Conservation (phyloP, 2,113 vertebrate species). For the Callithrix jacchus region DNA sequence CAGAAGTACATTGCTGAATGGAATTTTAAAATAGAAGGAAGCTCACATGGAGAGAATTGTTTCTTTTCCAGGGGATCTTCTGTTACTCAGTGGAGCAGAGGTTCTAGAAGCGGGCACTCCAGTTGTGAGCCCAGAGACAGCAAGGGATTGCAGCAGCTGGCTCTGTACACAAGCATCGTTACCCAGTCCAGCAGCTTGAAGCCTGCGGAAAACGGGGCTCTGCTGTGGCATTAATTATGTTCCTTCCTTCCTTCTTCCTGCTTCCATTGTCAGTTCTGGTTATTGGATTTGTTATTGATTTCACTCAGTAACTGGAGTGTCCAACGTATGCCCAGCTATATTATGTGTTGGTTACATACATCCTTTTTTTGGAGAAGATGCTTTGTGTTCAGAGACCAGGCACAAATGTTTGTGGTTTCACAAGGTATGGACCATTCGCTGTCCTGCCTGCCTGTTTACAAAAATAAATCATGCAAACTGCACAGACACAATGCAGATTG, state of each 20-base stretch:
- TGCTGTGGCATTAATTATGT: neutral
- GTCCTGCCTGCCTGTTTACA: neutral
- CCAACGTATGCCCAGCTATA: neutral
- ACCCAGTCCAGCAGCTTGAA: neutral
- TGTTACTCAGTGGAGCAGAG: neutral
- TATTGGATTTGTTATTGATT: neutral
- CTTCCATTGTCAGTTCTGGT: neutral
- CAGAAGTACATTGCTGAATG: neutral
- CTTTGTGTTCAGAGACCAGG: neutral
- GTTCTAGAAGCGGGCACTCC: neutral
- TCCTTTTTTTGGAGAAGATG: neutral
- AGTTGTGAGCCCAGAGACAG: neutral
- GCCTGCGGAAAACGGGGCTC: neutral
- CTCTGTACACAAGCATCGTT: neutral
- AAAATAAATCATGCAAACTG: neutral
- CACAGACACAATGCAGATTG: accelerated
- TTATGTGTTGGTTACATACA: neutral
- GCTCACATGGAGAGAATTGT: neutral
- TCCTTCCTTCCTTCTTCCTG: neutral
- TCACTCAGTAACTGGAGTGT: neutral
- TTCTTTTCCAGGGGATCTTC: constrained; percentile 36
- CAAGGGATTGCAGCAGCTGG: neutral
- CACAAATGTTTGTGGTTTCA: neutral
- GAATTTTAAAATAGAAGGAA: constrained; percentile 7
- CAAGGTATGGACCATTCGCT: accelerated